Evolutionary conservation across 2,797 vertebrate genomes (phyloP).

Genomic region (Myotis pilosus): DNA sequence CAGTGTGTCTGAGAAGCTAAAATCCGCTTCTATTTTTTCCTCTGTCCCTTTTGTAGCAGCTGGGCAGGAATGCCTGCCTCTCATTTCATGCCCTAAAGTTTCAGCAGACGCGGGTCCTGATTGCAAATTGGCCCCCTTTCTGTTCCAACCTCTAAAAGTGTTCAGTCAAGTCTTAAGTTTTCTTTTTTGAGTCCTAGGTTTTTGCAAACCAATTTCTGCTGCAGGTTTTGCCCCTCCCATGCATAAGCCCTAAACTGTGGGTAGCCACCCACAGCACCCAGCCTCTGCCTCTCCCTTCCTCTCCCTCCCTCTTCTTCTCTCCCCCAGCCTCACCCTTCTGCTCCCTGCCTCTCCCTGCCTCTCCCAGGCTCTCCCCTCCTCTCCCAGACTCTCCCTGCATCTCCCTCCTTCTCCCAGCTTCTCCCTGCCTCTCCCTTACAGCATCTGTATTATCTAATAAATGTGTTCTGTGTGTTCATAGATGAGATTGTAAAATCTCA

Average conservation of each 20-base stretch:
- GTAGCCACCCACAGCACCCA: no score
- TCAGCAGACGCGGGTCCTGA: background rate
- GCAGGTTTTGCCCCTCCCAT: no score
- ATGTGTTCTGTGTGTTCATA: background rate
- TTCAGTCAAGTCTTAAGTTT: background rate
- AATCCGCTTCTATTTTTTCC: background rate
- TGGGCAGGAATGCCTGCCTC: background rate
- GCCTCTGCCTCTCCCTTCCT: no score
- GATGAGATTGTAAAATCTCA: background rate
- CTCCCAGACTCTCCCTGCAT: no score
- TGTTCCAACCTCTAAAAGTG: background rate
- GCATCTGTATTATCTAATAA: background rate
- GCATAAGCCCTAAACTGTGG: background rate
- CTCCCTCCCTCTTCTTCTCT: no score
- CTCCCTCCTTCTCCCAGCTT: no score
- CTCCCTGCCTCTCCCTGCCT: background rate
- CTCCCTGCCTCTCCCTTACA: no score
- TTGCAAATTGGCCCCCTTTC: background rate
- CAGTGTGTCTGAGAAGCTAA: background rate
- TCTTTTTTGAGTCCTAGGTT: background rate
- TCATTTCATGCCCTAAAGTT: background rate
- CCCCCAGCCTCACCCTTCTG: no score
- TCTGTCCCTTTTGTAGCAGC: background rate
- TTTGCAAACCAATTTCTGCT: fast-evolving
- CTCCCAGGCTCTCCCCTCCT: no score